Evolutionary conservation across 35 echinoderm and acorn worm species (phyloP).

Genomic region (Holothuria glaberrima): DNA sequence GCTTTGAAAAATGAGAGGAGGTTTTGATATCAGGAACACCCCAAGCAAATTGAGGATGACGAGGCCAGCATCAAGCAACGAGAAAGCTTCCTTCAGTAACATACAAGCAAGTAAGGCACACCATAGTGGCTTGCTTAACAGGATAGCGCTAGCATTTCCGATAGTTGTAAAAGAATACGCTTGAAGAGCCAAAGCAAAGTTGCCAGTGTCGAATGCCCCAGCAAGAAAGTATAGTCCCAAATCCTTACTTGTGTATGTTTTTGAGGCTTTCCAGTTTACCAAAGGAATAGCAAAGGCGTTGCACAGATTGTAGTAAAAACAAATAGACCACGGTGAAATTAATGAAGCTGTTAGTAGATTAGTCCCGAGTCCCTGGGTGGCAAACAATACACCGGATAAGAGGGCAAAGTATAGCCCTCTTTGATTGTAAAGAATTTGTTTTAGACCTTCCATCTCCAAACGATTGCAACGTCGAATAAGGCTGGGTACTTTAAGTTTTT

Average conservation of each 20-base stretch:
- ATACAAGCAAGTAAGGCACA: conserved; percentile 5
- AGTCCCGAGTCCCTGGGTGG: neutral
- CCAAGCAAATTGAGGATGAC: neutral
- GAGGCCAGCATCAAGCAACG: neutral
- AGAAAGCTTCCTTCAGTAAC: conserved; percentile 5
- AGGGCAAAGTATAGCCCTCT: conserved; percentile 27
- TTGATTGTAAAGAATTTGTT: neutral
- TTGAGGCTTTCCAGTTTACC: neutral
- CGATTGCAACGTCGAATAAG: too few relatives aligned
- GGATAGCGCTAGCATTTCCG: conserved; percentile 25
- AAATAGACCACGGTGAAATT: conserved; percentile 30
- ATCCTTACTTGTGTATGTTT: neutral
- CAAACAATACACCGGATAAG: conserved; percentile 1
- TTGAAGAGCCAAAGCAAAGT: neutral
- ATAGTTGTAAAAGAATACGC: conserved; percentile 19
- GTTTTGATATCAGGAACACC: neutral
- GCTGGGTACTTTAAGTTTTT: too few relatives aligned
- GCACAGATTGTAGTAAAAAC: conserved; percentile 17
- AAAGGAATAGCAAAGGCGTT: neutral
- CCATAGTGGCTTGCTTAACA: conserved; percentile 31
- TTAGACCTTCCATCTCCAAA: too few relatives aligned
- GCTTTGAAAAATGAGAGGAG: neutral
- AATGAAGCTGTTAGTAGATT: neutral
- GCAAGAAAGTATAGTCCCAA: neutral
- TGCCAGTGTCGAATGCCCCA: neutral